These are phyloP conservation scores for Ancistrus triradiatus DNA, from an alignment of 2,113 vertebrate genomes.

Conservation along the genomic window DNA sequence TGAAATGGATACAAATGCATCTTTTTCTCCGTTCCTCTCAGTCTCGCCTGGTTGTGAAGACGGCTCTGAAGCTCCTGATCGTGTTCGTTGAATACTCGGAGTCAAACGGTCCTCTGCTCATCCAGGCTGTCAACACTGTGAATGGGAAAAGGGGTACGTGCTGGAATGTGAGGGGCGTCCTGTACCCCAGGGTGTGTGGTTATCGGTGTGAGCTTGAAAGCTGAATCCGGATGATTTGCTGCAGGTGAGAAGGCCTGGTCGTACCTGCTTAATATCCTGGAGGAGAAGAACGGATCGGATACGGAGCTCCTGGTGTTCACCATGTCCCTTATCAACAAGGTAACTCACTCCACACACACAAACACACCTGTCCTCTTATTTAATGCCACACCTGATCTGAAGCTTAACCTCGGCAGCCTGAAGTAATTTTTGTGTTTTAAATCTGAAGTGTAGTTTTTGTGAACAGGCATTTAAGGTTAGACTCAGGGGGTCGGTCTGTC, in stretches of 20 bases:
- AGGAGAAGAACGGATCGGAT: constrained; percentile 81
- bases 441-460: too few species aligned
- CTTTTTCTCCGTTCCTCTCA: constrained; percentile 49
- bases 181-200: not conserved
- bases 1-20: not conserved
- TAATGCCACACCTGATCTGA: too few species aligned
- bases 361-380: too few species aligned
- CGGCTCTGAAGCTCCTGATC: constrained; percentile 88
- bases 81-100: constrained; percentile 93
- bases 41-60: constrained; percentile 95
- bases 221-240: constrained; percentile 3
- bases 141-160: constrained; percentile 72
- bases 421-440: too few species aligned
- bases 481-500: too few species aligned
- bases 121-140: constrained; percentile 75
- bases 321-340: constrained; percentile 95
- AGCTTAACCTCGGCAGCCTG: too few species aligned
- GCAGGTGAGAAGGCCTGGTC: constrained; percentile 78
- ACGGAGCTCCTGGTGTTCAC: constrained; percentile 82
- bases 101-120: constrained; percentile 80
- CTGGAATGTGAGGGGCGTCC: too few species aligned
- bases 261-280: constrained; percentile 78
- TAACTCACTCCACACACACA: constrained; percentile 41
- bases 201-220: not conserved
- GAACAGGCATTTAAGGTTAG: too few species aligned